These are phyloP conservation scores for Callinectes sapidus DNA, from an alignment of 2,888 invertebrate genomes.

Conservation along the genomic window DNA sequence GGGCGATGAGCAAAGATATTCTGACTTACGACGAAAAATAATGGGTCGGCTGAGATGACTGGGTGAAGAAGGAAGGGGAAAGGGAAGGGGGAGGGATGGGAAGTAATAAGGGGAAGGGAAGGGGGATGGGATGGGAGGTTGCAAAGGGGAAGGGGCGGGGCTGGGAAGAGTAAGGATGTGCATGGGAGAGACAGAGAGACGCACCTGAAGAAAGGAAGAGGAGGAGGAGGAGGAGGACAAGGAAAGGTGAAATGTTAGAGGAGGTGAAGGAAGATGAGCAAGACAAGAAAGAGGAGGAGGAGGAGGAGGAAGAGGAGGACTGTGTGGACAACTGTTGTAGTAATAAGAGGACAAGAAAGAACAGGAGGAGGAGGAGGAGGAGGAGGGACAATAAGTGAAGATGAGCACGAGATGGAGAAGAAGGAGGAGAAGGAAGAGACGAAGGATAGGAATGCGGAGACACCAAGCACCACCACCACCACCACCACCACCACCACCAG, in stretches of 20 bases:
- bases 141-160: no score
- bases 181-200: background rate
- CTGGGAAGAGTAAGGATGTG: background rate
- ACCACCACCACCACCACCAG: background rate
- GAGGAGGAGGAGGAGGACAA: background rate
- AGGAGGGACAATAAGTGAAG: background rate
- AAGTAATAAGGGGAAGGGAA: background rate
- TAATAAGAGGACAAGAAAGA: background rate
- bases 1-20: constrained; percentile 7
- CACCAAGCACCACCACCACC: background rate
- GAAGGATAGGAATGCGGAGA: background rate
- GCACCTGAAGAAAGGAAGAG: background rate
- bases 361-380: background rate
- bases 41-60: background rate
- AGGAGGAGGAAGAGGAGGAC: background rate
- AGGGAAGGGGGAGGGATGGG: background rate
- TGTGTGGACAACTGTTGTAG: background rate
- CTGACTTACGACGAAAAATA: constrained; percentile 10
- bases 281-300: background rate
- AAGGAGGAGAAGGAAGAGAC: background rate
- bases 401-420: background rate
- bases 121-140: background rate
- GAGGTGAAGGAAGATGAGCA: background rate
- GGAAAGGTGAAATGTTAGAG: background rate
- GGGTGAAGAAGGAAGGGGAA: background rate